Evolutionary conservation across 1,140 invertebrate genomes (phyloP).

Genomic region (Dolichoris vasculosae): DNA sequence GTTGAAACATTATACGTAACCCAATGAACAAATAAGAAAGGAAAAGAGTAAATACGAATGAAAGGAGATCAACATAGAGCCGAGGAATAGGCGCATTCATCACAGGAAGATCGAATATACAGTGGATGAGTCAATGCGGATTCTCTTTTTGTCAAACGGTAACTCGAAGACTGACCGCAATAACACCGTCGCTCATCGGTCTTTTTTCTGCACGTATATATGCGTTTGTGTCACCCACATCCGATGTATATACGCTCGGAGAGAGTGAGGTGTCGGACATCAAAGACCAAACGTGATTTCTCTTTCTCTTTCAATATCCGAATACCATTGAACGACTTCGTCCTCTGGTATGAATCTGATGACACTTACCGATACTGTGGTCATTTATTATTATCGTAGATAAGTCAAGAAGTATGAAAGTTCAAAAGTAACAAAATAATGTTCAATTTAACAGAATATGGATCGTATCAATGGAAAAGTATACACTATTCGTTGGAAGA

Average conservation of each 20-base stretch:
- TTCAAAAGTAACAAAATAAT: neutral
- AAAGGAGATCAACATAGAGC: neutral
- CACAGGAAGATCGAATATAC: conserved; percentile 61
- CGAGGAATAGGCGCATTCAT: neutral
- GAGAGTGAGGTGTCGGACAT: neutral
- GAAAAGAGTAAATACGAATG: neutral
- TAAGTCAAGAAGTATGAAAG: neutral
- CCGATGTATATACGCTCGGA: no score
- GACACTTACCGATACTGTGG: neutral
- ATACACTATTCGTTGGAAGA: neutral
- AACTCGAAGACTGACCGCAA: conserved; percentile 58
- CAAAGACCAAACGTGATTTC: conserved; percentile 30
- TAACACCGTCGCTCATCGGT: conserved; percentile 35
- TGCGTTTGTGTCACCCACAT: neutral
- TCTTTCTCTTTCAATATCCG: neutral
- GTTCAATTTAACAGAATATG: neutral
- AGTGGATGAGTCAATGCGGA: conserved; percentile 42
- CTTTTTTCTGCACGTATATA: conserved; percentile 3
- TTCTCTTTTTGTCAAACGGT: conserved; percentile 58
- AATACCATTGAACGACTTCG: neutral
- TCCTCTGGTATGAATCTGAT: neutral
- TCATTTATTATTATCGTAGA: neutral
- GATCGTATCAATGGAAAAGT: neutral
- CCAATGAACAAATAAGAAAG: conserved; percentile 6
- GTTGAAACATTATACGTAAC: neutral